These are phyloP conservation scores for Capromys pilorides DNA, from an alignment of 2,797 vertebrate species.

Conservation along the genomic window DNA sequence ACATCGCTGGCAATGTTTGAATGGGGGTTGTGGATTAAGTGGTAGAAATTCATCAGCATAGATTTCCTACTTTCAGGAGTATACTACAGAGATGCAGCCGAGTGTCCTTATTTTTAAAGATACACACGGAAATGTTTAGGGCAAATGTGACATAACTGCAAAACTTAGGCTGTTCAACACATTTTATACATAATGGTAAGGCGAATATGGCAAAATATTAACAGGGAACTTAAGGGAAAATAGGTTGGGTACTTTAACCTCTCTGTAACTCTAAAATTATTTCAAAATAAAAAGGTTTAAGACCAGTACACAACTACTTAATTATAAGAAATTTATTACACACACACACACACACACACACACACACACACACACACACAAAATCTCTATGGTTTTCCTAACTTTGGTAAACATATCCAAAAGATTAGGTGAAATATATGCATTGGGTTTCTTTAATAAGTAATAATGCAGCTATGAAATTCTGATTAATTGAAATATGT, in stretches of 20 bases:
- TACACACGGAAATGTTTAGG: background rate
- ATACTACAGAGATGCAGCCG: background rate
- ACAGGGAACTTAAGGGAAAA: background rate
- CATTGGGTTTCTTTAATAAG: constrained; percentile 12
- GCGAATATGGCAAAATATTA: background rate
- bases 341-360: too few species aligned
- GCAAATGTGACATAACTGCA: background rate
- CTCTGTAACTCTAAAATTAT: background rate
- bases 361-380: too few species aligned
- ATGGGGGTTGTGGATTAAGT: constrained; percentile 4
- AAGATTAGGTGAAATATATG: constrained; percentile 11
- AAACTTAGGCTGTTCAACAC: background rate
- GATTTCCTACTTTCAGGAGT: constrained; percentile 17
- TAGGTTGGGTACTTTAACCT: background rate
- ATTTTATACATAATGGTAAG: background rate
- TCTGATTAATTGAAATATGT: background rate
- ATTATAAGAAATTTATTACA: background rate
- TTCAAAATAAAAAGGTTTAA: background rate
- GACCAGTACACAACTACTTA: background rate
- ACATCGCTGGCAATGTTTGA: background rate
- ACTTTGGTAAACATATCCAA: constrained; percentile 28
- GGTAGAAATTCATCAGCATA: background rate
- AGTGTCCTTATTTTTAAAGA: background rate
- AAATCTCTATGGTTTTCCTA: constrained; percentile 10
- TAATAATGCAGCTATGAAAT: background rate